Percentiles rank a stretch among this genome's conserved stretches.
Conservation (phyloP, 2,888 invertebrate species). For the Parnassius orleans region DNA sequence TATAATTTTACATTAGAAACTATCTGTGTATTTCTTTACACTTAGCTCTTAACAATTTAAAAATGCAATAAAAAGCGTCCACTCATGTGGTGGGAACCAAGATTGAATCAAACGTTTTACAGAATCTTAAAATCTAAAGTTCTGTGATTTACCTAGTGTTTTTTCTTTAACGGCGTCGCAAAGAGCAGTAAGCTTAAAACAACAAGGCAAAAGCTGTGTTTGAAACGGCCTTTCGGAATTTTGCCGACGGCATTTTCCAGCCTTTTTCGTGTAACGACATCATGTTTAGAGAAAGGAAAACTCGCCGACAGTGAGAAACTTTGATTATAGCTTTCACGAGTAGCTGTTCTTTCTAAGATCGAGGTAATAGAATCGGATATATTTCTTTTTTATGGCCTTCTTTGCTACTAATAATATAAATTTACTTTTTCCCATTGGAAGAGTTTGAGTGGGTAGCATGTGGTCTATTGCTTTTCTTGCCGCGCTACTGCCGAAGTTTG, state of each 20-base stretch:
- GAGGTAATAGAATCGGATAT: conserved; percentile 73
- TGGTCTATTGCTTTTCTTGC: conserved; percentile 60
- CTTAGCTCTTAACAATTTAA: not conserved
- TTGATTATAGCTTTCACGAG: conserved; percentile 78
- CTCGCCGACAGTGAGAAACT: conserved; percentile 75
- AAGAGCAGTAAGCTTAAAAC: conserved; percentile 64
- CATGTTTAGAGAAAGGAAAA: conserved; percentile 78
- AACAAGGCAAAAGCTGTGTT: conserved; percentile 52
- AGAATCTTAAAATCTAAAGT: conserved; percentile 36
- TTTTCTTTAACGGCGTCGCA: conserved; percentile 62
- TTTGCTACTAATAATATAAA: conserved; percentile 79
- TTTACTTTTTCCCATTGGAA: conserved; percentile 64
- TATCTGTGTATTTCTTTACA: not conserved
- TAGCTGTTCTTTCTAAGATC: conserved; percentile 68
- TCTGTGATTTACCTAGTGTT: conserved; percentile 56
- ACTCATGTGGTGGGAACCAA: conserved; percentile 18
- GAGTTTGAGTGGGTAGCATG: conserved; percentile 63
- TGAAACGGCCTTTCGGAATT: conserved; percentile 58
- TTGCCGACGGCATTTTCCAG: conserved; percentile 72
- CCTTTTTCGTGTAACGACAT: conserved; percentile 78
- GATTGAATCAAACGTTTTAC: conserved; percentile 20
- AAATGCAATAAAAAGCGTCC: conserved; percentile 17
- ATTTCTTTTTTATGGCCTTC: conserved; percentile 75
- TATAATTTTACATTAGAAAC: not conserved
- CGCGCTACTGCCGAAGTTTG: conserved; percentile 58